Base-by-base conservation (phyloP, 2,888 invertebrate genomes). In the Cactoblastis cactorum region DNA sequence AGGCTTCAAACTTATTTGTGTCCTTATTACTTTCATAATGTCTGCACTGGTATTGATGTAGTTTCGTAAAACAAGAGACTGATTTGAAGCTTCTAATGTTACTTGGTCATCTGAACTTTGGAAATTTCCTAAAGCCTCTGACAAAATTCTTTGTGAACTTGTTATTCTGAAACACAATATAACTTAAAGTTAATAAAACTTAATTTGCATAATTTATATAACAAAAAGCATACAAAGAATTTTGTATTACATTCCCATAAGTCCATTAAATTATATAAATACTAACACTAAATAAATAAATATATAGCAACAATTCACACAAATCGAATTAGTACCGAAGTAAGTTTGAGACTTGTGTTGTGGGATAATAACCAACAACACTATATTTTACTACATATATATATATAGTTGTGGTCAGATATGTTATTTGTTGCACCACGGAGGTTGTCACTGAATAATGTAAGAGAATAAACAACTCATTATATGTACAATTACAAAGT, bases 51-150 rank as follows among this genome's bases (percentile, higher is more conserved):
- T 93, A 67, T 95, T 94, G 46, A 94, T 90, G 78, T 96, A 97
- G 80, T 97, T 97, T 61, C 95, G 92, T 4, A 96, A 86, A 2
- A 92, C 77, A 33, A 95, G 80, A 62, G 91, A 92, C 41, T 93
- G 90, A 37, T 90, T 73, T 35, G 90, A 89, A 3, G 93, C 93
- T 74, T 94, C 94, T 35, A 97, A 71, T 12, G 96, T 96, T 8
- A 97, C 91, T 83, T 97, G 97, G 60, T 96, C 94, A 80, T 95
- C 95, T 41, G 91, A 91, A 55, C 84, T 90, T 77, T 95, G 95
- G 69, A 97, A 97, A 80, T 95, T 96, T 54, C 92, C 90, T 1
- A 96, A 90, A 37, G 95, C 93, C 74, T 96, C 95, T 55, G 91
- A 90, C 45, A 96, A 91, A 53, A 96, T 89, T 67, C 91, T 91